phyloP scores from a whole-genome alignment of 2,888 invertebrate species.

The Caenorhabditis auriculariae region DNA sequence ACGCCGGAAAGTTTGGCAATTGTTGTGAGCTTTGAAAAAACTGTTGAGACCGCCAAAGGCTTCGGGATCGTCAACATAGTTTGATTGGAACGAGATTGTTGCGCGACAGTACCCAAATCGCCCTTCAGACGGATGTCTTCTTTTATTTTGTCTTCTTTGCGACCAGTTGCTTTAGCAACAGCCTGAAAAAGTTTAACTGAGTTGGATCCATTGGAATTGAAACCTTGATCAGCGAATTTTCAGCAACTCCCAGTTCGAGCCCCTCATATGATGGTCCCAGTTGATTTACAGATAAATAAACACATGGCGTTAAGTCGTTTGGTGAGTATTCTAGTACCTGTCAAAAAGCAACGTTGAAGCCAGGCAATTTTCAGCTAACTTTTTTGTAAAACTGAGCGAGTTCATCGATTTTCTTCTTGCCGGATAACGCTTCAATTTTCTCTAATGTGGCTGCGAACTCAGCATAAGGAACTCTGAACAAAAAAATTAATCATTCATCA shows the following conservation, averaged over 20 bases:
- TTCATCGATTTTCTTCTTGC: constrained; percentile 30
- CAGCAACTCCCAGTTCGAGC: constrained; percentile 88
- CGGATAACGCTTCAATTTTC: constrained; percentile 77
- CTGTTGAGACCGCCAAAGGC: constrained; percentile 75
- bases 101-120: constrained; percentile 74
- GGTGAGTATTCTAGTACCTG: constrained; percentile 81
- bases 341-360: neutral
- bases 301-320: constrained; percentile 82
- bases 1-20: constrained; percentile 82
- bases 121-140: constrained; percentile 75
- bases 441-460: constrained; percentile 88
- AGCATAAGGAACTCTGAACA: constrained; percentile 83
- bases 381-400: constrained; percentile 22
- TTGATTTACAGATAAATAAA: constrained; percentile 93
- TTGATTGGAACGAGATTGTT: constrained; percentile 70
- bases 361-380: constrained; percentile 8
- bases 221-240: constrained; percentile 89
- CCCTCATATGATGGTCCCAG: constrained; percentile 94
- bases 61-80: constrained; percentile 84
- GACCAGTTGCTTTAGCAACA: constrained; percentile 36
- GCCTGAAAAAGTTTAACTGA: constrained; percentile 15
- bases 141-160: constrained; percentile 76
- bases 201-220: constrained; percentile 67
- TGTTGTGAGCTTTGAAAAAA: constrained; percentile 82
- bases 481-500: neutral